Evolutionary conservation across 2,113 vertebrate genomes (phyloP).

Genomic region (Catagonus wagneri): DNA sequence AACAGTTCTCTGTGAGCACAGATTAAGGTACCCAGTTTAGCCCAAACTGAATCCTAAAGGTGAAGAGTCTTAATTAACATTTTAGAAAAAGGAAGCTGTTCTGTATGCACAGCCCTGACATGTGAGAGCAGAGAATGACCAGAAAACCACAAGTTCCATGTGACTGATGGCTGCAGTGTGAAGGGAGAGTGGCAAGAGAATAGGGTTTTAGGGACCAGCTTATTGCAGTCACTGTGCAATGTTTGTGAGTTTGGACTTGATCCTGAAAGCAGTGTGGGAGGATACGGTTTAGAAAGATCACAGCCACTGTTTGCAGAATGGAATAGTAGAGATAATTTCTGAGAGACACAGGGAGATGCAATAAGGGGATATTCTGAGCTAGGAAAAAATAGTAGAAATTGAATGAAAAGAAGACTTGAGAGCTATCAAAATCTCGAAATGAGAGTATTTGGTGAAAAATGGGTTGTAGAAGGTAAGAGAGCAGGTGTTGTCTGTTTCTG

Average conservation of each 20-base stretch:
- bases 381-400: background rate
- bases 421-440: background rate
- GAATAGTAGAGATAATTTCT: background rate
- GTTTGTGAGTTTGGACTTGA: background rate
- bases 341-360: background rate
- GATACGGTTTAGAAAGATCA: background rate
- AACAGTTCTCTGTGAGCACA: conserved; percentile 11
- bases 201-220: background rate
- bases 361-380: background rate
- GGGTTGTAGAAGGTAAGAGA: background rate
- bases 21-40: background rate
- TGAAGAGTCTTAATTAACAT: background rate
- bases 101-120: background rate
- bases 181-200: background rate
- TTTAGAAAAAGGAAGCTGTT: background rate
- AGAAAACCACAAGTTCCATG: background rate
- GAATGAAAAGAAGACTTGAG: background rate
- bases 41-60: background rate
- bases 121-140: background rate
- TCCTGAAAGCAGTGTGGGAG: background rate
- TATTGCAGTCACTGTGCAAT: background rate
- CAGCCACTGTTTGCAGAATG: background rate
- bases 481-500: background rate
- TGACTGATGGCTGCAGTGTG: background rate
- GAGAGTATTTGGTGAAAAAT: background rate